Evolutionary conservation across 1,140 invertebrate species (phyloP).

Genomic region (Euglossa dilemma): DNA sequence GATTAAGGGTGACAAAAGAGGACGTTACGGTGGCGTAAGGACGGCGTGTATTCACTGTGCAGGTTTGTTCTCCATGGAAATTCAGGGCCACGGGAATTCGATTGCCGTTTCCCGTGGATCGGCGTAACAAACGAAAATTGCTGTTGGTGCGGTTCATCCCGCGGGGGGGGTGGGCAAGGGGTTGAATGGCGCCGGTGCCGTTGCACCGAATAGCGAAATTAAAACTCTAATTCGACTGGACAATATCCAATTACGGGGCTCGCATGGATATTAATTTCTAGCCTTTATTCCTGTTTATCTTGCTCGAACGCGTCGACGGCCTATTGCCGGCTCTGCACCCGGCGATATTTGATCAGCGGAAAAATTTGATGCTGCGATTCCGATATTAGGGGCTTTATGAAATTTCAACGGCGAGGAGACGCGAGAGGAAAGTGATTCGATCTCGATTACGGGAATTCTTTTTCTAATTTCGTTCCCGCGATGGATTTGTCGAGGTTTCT

Average conservation of each 20-base stretch:
- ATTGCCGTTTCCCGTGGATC: not conserved
- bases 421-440: too few relatives aligned
- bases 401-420: not conserved
- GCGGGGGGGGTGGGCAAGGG: not conserved
- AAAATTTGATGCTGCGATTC: conserved; percentile 14
- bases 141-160: conserved; percentile 28
- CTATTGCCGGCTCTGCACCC: not conserved
- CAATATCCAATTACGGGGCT: conserved; percentile 80
- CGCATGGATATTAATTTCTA: conserved; percentile 77
- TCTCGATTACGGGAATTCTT: too few relatives aligned
- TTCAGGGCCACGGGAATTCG: not conserved
- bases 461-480: too few relatives aligned
- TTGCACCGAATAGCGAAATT: conserved; percentile 76
- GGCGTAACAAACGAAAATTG: conserved; percentile 20
- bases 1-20: conserved; percentile 29
- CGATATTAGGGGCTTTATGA: conserved; percentile 1
- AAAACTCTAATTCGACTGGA: conserved; percentile 80
- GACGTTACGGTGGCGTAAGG: too few relatives aligned
- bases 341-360: conserved; percentile 8
- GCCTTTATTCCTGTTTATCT: conserved; percentile 71
- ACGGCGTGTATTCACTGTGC: not conserved
- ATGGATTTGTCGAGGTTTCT: too few relatives aligned
- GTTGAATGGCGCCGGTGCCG: conserved; percentile 38
- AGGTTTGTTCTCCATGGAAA: not conserved
- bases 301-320: not conserved